Evolutionary conservation across 35 echinoderm and acorn worm genomes (phyloP), one percentile per base, ranked within the genome.

Genomic region (Strongylocentrotus purpuratus): DNA sequence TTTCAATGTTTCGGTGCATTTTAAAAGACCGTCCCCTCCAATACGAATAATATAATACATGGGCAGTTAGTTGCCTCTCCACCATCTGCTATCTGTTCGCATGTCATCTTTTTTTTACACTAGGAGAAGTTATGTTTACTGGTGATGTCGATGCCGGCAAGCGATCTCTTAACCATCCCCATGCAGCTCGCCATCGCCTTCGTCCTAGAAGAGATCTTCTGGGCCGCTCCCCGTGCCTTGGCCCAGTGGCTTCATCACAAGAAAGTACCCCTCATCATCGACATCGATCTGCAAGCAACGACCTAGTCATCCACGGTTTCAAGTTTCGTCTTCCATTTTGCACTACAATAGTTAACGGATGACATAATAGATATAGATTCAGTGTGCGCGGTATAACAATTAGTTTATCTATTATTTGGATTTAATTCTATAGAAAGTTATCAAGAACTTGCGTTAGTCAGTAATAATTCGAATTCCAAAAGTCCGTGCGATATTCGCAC

Each of bases 61-160:
- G 35, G 35, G 3, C 35, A 41, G 35, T 41, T 41, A 41, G 35
- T 41, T 41, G 35, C 35, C 35, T 41, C 35, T 41, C 35, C 35
- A 41, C 35, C 35, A 41, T 41, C 35, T 41, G 35, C 35, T 41
- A 41, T 41, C 35, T 41, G 35, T 41, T 41, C 35, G 35, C 35
- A 41, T 41, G 35, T 1, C 35, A 41, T 41, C 35, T 41, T 41
- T 41, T 41, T 78, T 18, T 78, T 78, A 28, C 91, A n/a, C n/a
- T n/a, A 99, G 98, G 98, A 99, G 94, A 99, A 97, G 88, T 94
- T 99, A 2, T 99, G 98, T 89, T 94, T 99, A 33, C 50, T 99
- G 47, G 96, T 99, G 91, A 97, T 99, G 97, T 99, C 98, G 31
- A 97, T 99, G 96, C 97, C 98, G 18, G 96, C 98, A 25, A 96